A percentile compares a stretch with the other conserved stretches of the same genome.
These are phyloP conservation scores for Ormyrus thymus DNA, from an alignment of 2,888 invertebrate species.

Conservation along the genomic window DNA sequence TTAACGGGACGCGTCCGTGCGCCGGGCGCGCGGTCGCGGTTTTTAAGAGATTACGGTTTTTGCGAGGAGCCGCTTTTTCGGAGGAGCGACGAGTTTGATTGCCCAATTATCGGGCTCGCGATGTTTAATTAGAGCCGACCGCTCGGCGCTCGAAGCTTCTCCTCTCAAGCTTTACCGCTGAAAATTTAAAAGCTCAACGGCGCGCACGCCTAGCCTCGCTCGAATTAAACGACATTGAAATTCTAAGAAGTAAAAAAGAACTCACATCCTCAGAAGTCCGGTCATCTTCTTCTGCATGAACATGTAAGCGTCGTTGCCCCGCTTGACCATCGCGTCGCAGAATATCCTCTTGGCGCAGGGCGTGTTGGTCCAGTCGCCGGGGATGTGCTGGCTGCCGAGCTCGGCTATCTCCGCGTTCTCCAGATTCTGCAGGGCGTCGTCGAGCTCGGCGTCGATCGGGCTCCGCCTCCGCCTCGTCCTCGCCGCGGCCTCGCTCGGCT, in stretches of 20 bases:
- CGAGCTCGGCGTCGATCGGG: conserved; percentile 63
- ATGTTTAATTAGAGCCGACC: no score
- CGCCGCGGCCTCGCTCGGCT: neutral
- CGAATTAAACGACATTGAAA: neutral
- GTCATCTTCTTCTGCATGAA: conserved; percentile 90
- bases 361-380: conserved; percentile 83
- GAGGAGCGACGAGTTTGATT: no score
- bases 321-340: conserved; percentile 84
- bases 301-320: conserved; percentile 82
- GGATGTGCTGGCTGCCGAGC: conserved; percentile 63
- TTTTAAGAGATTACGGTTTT: no score
- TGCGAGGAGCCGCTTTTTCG: no score
- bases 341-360: conserved; percentile 87
- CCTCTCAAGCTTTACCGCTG: neutral
- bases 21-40: no score
- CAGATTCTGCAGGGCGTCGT: conserved; percentile 68
- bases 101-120: no score
- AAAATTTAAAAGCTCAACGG: conserved; percentile 31
- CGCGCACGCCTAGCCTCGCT: neutral
- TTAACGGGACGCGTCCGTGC: no score
- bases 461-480: conserved; percentile 59
- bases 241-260: conserved; percentile 60
- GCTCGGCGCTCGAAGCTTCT: no score
- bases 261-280: conserved; percentile 84
- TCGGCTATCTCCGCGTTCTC: conserved; percentile 70